Conservation (phyloP, 2,888 invertebrate species). For the Camptogramma bilineatum region DNA sequence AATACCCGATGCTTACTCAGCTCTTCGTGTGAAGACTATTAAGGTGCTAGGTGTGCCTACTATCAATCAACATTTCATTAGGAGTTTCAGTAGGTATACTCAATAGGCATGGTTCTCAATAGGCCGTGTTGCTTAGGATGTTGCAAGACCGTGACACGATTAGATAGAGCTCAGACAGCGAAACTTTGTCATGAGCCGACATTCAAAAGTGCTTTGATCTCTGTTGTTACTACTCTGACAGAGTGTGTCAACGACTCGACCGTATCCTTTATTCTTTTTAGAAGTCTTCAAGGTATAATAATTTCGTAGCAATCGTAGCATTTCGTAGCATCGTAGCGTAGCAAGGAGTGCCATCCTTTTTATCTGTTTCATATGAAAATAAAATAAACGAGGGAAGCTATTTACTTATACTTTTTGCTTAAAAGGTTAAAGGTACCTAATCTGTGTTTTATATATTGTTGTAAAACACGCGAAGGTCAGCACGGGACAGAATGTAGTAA, state of each 20-base stretch:
- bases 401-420: neutral
- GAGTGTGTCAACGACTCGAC: neutral
- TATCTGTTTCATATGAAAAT: neutral
- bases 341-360: neutral
- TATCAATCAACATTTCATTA: too few relatives aligned
- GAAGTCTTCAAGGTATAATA: neutral
- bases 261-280: neutral
- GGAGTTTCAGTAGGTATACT: too few relatives aligned
- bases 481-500: neutral
- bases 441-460: neutral
- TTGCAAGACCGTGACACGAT: neutral
- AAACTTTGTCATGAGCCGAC: neutral
- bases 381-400: neutral
- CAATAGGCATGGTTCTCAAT: too few relatives aligned
- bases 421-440: neutral
- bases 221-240: neutral
- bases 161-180: neutral
- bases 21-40: too few relatives aligned
- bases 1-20: too few relatives aligned
- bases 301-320: neutral
- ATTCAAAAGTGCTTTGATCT: neutral
- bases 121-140: too few relatives aligned
- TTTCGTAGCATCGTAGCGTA: neutral
- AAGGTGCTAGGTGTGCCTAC: too few relatives aligned
- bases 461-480: neutral